Conservation (phyloP, 2,797 vertebrate genomes). For the Pseudomugil tenellus region DNA sequence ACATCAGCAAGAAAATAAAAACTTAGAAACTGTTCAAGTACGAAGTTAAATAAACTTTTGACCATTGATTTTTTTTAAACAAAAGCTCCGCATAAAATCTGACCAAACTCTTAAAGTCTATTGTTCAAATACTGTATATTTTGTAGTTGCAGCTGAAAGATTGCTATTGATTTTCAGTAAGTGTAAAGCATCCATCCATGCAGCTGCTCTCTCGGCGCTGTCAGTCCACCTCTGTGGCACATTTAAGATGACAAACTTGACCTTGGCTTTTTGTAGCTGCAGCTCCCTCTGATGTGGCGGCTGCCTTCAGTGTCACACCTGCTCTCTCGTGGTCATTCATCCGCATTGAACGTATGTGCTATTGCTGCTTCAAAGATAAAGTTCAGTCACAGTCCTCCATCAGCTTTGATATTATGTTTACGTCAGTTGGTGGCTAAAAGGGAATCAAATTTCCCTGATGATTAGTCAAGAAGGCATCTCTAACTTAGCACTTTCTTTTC, state of each 20-base stretch:
- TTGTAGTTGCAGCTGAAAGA: conserved; percentile 70
- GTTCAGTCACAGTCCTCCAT: conserved; percentile 3
- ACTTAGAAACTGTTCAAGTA: neutral
- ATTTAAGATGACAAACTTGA: conserved; percentile 64
- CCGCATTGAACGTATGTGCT: conserved; percentile 41
- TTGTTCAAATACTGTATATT: conserved; percentile 58
- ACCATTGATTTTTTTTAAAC: conserved; percentile 38
- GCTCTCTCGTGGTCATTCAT: conserved; percentile 40
- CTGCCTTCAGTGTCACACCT: conserved; percentile 61
- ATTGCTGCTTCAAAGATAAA: conserved; percentile 36
- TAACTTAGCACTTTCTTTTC: conserved; percentile 49
- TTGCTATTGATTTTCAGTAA: conserved; percentile 84
- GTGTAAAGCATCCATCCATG: conserved; percentile 64
- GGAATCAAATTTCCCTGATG: conserved; percentile 55
- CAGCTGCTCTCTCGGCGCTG: conserved; percentile 57
- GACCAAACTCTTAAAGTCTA: conserved; percentile 48
- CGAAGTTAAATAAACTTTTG: conserved; percentile 27
- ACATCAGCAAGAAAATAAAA: neutral
- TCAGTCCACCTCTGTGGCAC: conserved; percentile 60
- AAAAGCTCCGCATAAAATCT: conserved; percentile 44
- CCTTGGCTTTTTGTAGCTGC: conserved; percentile 59
- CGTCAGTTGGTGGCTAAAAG: conserved; percentile 42
- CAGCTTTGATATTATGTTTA: conserved; percentile 35
- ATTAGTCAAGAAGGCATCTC: conserved; percentile 51
- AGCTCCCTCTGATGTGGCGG: conserved; percentile 45